Conservation (phyloP, 2,888 invertebrate species). For the Lymantria monacha region DNA sequence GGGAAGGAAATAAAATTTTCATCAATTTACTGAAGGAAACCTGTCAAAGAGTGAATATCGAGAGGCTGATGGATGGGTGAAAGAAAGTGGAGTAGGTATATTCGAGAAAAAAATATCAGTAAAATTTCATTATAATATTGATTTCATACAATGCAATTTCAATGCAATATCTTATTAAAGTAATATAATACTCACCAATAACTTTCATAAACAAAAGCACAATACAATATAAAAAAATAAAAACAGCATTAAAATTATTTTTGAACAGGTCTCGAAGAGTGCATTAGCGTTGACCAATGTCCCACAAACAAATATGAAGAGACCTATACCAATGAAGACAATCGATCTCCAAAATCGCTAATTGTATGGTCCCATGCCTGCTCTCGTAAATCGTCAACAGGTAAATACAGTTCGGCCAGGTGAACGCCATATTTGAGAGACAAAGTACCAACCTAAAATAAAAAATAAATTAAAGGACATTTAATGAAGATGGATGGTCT, state of each 20-base stretch:
- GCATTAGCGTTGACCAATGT: constrained; percentile 38
- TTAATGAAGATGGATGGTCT: too few species aligned
- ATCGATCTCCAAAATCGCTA: constrained; percentile 45
- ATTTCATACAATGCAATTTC: too few species aligned
- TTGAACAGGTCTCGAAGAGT: constrained; percentile 12
- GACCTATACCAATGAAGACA: constrained; percentile 27
- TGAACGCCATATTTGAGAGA: constrained; percentile 56
- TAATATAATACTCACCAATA: not conserved
- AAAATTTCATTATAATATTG: too few species aligned
- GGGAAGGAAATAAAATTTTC: too few species aligned
- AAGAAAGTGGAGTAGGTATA: too few species aligned
- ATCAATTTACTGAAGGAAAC: too few species aligned
- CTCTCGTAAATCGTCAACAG: constrained; percentile 43
- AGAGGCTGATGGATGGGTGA: too few species aligned
- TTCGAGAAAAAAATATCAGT: too few species aligned
- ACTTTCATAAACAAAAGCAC: not conserved
- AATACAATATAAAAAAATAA: not conserved
- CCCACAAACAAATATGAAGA: constrained; percentile 41
- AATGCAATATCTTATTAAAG: too few species aligned
- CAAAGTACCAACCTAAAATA: constrained; percentile 55
- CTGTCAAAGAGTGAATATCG: too few species aligned
- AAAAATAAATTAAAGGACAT: too few species aligned
- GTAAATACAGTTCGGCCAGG: constrained; percentile 48
- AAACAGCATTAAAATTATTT: not conserved
- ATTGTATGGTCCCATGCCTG: constrained; percentile 43